A percentile compares a stretch with the other conserved stretches of the same genome.
Evolutionary conservation across 92 coral and sea anemone genomes (phyloP).

Genomic region (Porites evermanni): DNA sequence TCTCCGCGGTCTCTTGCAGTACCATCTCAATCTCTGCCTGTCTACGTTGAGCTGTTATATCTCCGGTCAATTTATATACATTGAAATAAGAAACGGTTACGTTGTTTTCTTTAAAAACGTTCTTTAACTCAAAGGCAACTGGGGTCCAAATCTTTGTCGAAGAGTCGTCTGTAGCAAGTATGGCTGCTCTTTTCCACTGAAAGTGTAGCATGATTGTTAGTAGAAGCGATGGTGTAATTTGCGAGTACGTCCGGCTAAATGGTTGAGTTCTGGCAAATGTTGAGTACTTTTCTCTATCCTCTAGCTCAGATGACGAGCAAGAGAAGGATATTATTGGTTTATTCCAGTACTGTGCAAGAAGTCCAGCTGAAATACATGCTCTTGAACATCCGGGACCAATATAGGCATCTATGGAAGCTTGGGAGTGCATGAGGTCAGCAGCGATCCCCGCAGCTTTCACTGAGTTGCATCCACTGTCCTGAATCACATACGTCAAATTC

Average conservation of each 20-base stretch:
- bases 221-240: constrained; percentile 58
- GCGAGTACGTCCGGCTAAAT: constrained; percentile 80
- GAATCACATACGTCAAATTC: constrained; percentile 64
- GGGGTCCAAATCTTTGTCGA: constrained; percentile 70
- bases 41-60: neutral
- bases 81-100: constrained; percentile 55
- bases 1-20: constrained; percentile 52
- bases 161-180: constrained; percentile 66
- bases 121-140: constrained; percentile 54
- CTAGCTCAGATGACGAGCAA: constrained; percentile 75
- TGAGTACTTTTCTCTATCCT: constrained; percentile 60
- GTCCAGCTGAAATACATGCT: constrained; percentile 66
- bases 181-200: constrained; percentile 82
- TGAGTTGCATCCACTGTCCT: constrained; percentile 62
- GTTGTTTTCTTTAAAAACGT: constrained; percentile 31
- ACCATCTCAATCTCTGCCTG: constrained; percentile 21
- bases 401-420: constrained; percentile 51
- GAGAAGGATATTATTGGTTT: constrained; percentile 82
- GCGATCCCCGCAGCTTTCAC: constrained; percentile 59
- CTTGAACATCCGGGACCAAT: constrained; percentile 89
- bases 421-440: constrained; percentile 62
- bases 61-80: constrained; percentile 17
- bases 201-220: constrained; percentile 58
- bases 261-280: constrained; percentile 87
- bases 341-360: constrained; percentile 78